phyloP scores from a whole-genome alignment of 1,140 invertebrate species.

The Hydropsyche tenuis region DNA sequence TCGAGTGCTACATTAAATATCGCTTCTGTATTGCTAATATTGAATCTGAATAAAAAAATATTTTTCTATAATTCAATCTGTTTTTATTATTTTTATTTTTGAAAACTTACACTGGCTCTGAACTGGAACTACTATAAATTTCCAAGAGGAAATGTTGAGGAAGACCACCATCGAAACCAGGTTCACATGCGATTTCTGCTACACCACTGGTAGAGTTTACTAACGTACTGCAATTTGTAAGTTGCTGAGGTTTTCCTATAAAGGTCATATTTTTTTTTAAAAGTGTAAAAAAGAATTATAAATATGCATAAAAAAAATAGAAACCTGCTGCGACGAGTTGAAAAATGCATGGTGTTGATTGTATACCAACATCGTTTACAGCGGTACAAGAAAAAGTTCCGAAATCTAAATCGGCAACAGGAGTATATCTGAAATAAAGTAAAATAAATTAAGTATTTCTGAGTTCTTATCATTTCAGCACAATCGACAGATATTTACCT shows the following conservation, averaged over 20 bases:
- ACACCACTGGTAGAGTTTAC: constrained; percentile 77
- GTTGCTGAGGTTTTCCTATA: constrained; percentile 75
- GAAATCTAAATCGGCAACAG: constrained; percentile 75
- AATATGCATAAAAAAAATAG: neutral
- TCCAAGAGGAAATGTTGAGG: constrained; percentile 82
- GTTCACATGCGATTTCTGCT: constrained; percentile 75
- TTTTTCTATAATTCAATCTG: neutral
- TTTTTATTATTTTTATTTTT: neutral
- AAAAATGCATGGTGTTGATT: constrained; percentile 78
- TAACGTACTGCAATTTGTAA: constrained; percentile 73
- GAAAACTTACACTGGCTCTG: constrained; percentile 44
- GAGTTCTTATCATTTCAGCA: constrained; percentile 37
- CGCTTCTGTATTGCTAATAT: constrained; percentile 38
- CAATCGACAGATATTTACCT: constrained; percentile 57
- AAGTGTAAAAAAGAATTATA: neutral
- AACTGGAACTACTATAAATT: constrained; percentile 69
- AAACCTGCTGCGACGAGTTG: constrained; percentile 79
- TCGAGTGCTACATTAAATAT: constrained; percentile 41
- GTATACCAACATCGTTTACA: constrained; percentile 76
- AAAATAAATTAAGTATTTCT: constrained; percentile 45
- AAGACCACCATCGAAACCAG: constrained; percentile 85
- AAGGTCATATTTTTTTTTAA: neutral
- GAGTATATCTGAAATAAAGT: constrained; percentile 65
- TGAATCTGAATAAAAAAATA: constrained; percentile 39
- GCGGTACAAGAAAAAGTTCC: constrained; percentile 81